Base-by-base conservation (phyloP, 2,888 invertebrate genomes). In the Chalcis sispes region DNA sequence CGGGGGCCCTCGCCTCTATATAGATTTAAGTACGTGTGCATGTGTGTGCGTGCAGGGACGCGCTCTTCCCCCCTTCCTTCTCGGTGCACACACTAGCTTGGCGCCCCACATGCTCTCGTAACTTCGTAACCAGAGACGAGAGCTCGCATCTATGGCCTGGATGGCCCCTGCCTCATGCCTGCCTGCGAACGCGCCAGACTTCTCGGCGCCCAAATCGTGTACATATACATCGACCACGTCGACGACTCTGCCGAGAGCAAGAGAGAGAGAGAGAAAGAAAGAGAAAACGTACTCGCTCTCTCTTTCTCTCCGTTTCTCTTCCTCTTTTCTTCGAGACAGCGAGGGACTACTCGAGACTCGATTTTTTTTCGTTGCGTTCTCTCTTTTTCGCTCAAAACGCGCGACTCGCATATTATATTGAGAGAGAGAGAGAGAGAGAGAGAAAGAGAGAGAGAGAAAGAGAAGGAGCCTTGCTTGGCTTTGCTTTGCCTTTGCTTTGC, bases 101-200 rank as follows among this genome's bases (percentile, higher is more conserved):
- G 88, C 88, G 88, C 88, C 88, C 88, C 88, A 88, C 88, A 88
- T 88, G 88, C 87, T 85, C 87, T 85, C 85, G 87, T 87, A 88
- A 88, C 87, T 86, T 84, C 85, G 87, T 88, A 88, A 88, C 87
- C 86, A 86, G 87, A 88, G 87, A 86, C 85, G 87, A 82, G n/a
- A 80, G 65, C 79, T 32, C 58, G 36, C 58, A 25, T 62, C 64
- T 65, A 27, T 67, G 65, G 73, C 54, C 64, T 73, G 65, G 56
- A 64, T 61, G 61, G 67, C 54, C 71, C 36, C 40, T 48, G 27
- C 29, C 46, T 50, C 18, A 10, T 29, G 23, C n/a, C 40, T 32
- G 46, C 20, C 54, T 52, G 50, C 76, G 78, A 77, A 52, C 85
- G 85, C 81, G 86, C 87, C 87, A 88, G 88, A 88, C 88, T 88